Base-by-base conservation (phyloP, 2,113 vertebrate species). In the Pterocles gutturalis region DNA sequence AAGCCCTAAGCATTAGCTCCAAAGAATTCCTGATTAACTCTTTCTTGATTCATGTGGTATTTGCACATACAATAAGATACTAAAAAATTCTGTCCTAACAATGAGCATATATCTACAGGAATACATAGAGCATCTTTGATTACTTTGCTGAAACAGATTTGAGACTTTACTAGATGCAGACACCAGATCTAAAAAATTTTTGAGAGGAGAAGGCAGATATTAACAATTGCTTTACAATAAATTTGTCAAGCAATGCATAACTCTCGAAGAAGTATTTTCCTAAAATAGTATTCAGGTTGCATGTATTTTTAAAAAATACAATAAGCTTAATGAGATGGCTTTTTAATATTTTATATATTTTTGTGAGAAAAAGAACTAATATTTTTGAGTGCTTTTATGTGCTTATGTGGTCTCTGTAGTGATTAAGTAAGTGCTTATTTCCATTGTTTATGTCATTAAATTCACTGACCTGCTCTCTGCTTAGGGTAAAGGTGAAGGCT, bases 151-250 rank as follows among this genome's bases (percentile, higher is more conserved):
- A 6, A 31, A 55, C 9, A 25, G 16, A 62, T 81, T 66, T 81
- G 14, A 89, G 22, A 46, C 19, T 71, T 45, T 51, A 29, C 13
- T 75, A 75, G 51, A 61, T 54, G 55, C 0, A 7, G 13, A 82
- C 4, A 45, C 3, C 7, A 94, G 31, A 49, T 28, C 70, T 78
- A 2, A 24, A 53, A 60, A 72, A 15, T 48, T 24, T 19, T 6
- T 6, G 0, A 1, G 2, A 1, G 11, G 5, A 75, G 31, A 51
- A 45, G 1, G 2, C 1, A 25, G 11, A 18, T 60, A 78, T 36
- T 71, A 70, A 78, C 82, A 54, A n/a, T 22, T 34, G 5, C 0
- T 43, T 86, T 53, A 43, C 10, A 78, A 12, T 2, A 78, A 33
- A 71, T 79, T 54, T 90, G 7, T 2, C 3, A 22, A 58, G 19